A percentile compares a stretch with the other conserved stretches of the same genome.
Evolutionary conservation across 2,888 invertebrate genomes (phyloP).

Genomic region (Chloroclysta siterata): DNA sequence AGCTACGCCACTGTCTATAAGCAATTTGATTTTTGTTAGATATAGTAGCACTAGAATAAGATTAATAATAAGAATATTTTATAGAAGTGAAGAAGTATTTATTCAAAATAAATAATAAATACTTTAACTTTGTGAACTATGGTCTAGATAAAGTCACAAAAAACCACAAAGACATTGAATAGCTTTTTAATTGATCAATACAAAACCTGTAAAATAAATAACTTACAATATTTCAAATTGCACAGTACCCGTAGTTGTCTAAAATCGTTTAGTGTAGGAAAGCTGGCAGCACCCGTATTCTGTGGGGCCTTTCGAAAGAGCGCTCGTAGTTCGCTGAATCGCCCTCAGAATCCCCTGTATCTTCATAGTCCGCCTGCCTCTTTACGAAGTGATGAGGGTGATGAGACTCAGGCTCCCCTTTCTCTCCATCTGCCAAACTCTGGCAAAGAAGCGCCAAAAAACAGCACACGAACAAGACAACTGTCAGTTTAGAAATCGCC

Average conservation of each 20-base stretch:
- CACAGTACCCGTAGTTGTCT: slow-evolving; percentile 35
- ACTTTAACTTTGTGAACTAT: too few species aligned
- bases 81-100: too few species aligned
- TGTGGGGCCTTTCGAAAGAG: slow-evolving; percentile 60
- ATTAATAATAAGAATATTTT: too few species aligned
- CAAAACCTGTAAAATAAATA: slow-evolving; percentile 1
- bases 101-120: too few species aligned
- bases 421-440: slow-evolving; percentile 39
- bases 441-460: slow-evolving; percentile 47
- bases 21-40: too few species aligned
- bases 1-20: too few species aligned
- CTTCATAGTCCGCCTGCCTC: slow-evolving; percentile 59
- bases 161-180: slow-evolving; percentile 43
- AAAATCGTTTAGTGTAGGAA: slow-evolving; percentile 57
- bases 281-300: slow-evolving; percentile 67
- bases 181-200: slow-evolving; percentile 31
- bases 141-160: background rate
- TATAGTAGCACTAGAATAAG: too few species aligned
- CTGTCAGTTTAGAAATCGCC: slow-evolving; percentile 55
- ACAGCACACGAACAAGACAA: slow-evolving; percentile 53
- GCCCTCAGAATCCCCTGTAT: slow-evolving; percentile 50
- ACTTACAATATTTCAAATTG: slow-evolving; percentile 15
- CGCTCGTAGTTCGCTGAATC: slow-evolving; percentile 50
- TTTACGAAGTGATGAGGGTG: slow-evolving; percentile 62
- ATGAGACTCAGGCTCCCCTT: slow-evolving; percentile 27